Conservation (phyloP, 2,888 invertebrate genomes). For the Spatulosminthurus flaviceps region DNA sequence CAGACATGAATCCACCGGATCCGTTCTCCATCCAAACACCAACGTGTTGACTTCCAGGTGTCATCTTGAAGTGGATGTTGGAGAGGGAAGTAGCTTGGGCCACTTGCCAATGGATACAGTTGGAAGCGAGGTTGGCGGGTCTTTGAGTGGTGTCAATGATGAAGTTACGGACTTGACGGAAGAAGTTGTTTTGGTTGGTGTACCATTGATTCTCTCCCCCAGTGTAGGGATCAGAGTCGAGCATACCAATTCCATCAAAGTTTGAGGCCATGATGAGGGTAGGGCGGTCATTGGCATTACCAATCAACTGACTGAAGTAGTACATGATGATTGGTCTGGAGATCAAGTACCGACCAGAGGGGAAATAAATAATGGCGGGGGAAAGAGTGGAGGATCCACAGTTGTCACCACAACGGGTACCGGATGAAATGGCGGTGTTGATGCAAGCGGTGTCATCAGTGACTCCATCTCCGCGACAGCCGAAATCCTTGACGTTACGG, state of each 20-base stretch:
- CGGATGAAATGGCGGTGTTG: constrained; percentile 58
- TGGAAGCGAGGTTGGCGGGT: constrained; percentile 44
- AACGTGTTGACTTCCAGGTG: constrained; percentile 47
- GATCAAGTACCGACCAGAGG: constrained; percentile 55
- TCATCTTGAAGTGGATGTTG: constrained; percentile 57
- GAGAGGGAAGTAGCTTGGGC: constrained; percentile 59
- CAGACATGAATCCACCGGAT: constrained; percentile 60
- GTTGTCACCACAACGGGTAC: constrained; percentile 54
- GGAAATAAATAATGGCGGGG: constrained; percentile 58
- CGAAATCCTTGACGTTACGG: constrained; percentile 61
- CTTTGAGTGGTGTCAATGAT: constrained; percentile 53
- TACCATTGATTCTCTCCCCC: constrained; percentile 53
- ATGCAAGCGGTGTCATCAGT: constrained; percentile 59
- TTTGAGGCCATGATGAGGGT: constrained; percentile 53
- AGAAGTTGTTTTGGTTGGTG: constrained; percentile 61
- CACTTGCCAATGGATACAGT: constrained; percentile 61
- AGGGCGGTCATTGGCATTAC: constrained; percentile 56
- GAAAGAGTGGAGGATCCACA: constrained; percentile 57
- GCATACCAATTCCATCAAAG: constrained; percentile 54
- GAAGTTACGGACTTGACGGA: constrained; percentile 60
- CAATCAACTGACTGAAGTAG: constrained; percentile 58
- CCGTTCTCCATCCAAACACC: constrained; percentile 61
- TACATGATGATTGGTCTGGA: constrained; percentile 60
- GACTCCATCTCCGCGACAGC: constrained; percentile 56
- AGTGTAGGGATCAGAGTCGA: constrained; percentile 58